Evolutionary conservation across 2,888 invertebrate genomes (phyloP).

Genomic region (Entomobrya multifasciata): DNA sequence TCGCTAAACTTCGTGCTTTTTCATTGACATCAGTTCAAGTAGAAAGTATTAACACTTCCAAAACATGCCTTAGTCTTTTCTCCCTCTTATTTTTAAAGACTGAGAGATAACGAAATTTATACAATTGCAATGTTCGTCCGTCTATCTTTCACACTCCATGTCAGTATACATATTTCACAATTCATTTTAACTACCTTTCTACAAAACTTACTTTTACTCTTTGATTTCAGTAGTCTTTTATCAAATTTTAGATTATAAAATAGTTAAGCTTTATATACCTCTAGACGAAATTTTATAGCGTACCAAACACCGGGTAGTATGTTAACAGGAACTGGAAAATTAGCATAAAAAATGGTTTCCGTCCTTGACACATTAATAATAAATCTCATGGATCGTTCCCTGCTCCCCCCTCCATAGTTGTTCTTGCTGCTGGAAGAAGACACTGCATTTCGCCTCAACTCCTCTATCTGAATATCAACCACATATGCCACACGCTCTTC

Average conservation of each 20-base stretch:
- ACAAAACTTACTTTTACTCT: too few relatives aligned
- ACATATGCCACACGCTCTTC: conserved; percentile 50
- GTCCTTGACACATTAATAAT: conserved; percentile 17
- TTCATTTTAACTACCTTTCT: too few relatives aligned
- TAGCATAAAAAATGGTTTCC: conserved; percentile 60
- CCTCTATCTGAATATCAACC: conserved; percentile 54
- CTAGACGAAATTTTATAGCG: conserved; percentile 60
- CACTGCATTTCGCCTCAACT: background rate
- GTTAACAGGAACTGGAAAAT: conserved; percentile 48
- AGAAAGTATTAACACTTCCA: background rate
- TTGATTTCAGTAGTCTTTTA: too few relatives aligned
- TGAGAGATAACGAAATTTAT: too few relatives aligned
- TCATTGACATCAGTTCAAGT: too few relatives aligned
- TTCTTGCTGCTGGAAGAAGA: background rate
- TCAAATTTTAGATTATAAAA: too few relatives aligned
- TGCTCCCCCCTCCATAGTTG: too few relatives aligned
- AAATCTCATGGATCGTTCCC: conserved; percentile 23
- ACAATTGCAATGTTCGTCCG: too few relatives aligned
- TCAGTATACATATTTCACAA: too few relatives aligned
- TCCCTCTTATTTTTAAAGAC: too few relatives aligned
- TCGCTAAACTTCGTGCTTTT: background rate
- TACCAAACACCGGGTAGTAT: conserved; percentile 62
- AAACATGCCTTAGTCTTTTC: background rate
- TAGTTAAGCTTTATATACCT: conserved; percentile 57
- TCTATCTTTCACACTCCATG: too few relatives aligned